Evolutionary conservation across 2,888 invertebrate genomes (phyloP), one percentile per base, ranked within the genome.

Genomic region (Neria commutata): DNA sequence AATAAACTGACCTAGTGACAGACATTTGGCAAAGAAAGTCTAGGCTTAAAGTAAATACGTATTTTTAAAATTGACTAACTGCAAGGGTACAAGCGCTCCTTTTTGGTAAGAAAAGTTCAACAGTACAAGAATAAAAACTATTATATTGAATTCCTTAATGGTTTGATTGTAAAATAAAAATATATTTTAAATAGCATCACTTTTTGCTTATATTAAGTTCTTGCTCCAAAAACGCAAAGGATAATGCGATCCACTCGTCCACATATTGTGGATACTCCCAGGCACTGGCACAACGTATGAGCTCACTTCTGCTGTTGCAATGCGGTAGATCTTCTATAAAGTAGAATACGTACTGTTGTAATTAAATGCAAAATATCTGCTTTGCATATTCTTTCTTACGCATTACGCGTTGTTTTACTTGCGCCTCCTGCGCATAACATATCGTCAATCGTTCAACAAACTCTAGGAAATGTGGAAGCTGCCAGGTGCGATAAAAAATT

Each of bases 191-290:
- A 46, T 14, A 54, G 16, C 8, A 26, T 45, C n/a, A 40, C 16
- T 37, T 42, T 59, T 58, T 62, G 25, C 54, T 58, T 10, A 29
- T 2, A 45, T 65, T 70, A 3, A 71, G 54, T 67, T 81, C 81
- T 56, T 78, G 71, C 2, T 63, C 51, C 1, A 80, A 51, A 29
- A 75, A 68, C 14, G 69, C 48, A 62, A 81, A 78, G 17, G 70
- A 61, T 6, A 78, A 48, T 2, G 68, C 58, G 0, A 78, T 70
- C 59, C 67, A 72, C 1, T 66, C 65, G 55, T 81, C 77, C 0
- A 77, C 70, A 59, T 74, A 63, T 29, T 69, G 63, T 1, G 80
- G 78, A 60, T 72, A 80, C 58, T 80, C 77, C 81, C 81, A 81
- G 1, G 67, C 57, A 1, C 72, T 70, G 0, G 74, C 67, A 17